Conservation (phyloP, 2,113 vertebrate genomes). For the Apistogramma diplotaenia region DNA sequence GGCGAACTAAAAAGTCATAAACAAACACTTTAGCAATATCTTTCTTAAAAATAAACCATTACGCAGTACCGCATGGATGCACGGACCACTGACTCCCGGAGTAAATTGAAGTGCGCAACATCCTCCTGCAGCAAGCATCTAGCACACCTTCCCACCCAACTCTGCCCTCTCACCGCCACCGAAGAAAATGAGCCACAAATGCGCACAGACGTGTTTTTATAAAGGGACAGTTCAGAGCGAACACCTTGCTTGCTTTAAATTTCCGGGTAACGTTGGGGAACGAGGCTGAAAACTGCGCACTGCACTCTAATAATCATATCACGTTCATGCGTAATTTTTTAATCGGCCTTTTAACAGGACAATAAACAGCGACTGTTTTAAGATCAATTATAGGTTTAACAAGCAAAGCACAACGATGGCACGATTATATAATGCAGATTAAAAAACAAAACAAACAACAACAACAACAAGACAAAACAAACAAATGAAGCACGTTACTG, state of each 20-base stretch:
- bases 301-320: background rate
- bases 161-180: background rate
- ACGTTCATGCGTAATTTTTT: background rate
- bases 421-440: background rate
- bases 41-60: background rate
- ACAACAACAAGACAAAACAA: background rate
- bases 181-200: background rate
- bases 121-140: conserved; percentile 55
- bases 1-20: background rate
- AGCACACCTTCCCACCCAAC: conserved; percentile 46
- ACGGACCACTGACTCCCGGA: conserved; percentile 32
- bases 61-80: conserved; percentile 43
- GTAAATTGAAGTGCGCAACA: conserved; percentile 79
- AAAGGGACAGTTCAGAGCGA: conserved; percentile 16
- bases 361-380: too few relatives aligned
- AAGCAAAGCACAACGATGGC: fast-evolving
- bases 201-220: conserved; percentile 22
- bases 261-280: conserved; percentile 41
- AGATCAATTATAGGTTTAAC: background rate
- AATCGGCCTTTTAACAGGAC: background rate
- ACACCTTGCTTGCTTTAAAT: conserved; percentile 11
- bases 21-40: background rate
- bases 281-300: conserved; percentile 33
- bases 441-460: background rate
- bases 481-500: background rate